Base-by-base conservation (phyloP, 2,113 vertebrate genomes). In the Melanerpes formicivorus region DNA sequence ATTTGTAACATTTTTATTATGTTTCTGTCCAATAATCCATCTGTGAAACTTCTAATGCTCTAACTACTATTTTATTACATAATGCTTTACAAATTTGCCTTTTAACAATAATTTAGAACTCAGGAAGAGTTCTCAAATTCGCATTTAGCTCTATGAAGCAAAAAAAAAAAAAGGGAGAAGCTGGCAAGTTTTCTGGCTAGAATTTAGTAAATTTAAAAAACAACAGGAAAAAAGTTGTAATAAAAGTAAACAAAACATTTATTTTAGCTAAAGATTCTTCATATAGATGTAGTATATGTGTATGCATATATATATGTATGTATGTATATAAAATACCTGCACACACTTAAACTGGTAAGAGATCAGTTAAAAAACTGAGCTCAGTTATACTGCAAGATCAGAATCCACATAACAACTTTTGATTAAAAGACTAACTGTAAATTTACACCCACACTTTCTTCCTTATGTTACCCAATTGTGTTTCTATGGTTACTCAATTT, bases 401-500 rank as follows among this genome's bases (percentile, higher is more conserved):
- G 59, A 94, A 63, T 56, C 30, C 54, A 79, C 4, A 40, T 72
- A 60, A 56, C 55, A 85, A 83, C 10, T 85, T 94, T 46, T 83
- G 19, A 72, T 85, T 74, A 80, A 87, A 93, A 90, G 52, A 78
- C 58, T 67, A 88, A 93, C 60, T 72, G 70, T 64, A 93, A 91
- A 90, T 90, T 83, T 93, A 74, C 73, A 80, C 62, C 48, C 90
- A 29, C 26, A 83, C 11, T 42, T 90, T 85, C 67, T 80, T 90
- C 67, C 32, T 64, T 85, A 76, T 85, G 64, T 74, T 91, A 91
- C 48, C 55, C 80, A 86, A 65, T 83, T 83, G 73, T 83, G 91
- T 94, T 93, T 90, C 95, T 66, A 93, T 86, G 65, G 93, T 93
- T 93, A 95, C 82, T 66, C 66, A 84, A 32, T 79, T 95, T 90